Conservation (phyloP, 2,113 vertebrate genomes). For the Diglossa brunneiventris region DNA sequence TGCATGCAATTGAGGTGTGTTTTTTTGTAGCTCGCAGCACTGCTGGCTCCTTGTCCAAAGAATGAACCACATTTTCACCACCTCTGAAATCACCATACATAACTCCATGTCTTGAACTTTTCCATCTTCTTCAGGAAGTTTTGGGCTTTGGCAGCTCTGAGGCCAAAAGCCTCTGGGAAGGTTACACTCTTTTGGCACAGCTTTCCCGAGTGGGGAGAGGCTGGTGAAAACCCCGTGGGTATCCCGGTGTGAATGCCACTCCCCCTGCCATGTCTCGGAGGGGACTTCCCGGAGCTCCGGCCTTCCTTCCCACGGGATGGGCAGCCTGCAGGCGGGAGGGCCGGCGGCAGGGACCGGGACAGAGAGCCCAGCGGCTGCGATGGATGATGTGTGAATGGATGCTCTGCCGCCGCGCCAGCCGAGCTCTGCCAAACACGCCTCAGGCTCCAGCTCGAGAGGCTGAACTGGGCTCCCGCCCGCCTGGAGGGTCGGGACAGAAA, state of each 20-base stretch:
- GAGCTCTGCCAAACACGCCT: not conserved
- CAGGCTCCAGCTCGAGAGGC: accelerated
- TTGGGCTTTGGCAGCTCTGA: not conserved
- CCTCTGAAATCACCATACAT: accelerated
- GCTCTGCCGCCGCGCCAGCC: no score
- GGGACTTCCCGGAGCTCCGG: not conserved
- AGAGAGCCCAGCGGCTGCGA: not conserved
- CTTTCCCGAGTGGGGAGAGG: not conserved
- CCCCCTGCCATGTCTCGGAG: no score
- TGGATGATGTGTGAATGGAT: not conserved
- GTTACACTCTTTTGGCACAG: accelerated
- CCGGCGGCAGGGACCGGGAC: no score
- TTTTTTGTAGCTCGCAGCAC: not conserved
- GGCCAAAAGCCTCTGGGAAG: not conserved
- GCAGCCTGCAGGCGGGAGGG: not conserved
- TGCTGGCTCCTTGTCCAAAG: not conserved
- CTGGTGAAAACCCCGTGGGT: not conserved
- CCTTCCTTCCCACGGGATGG: not conserved
- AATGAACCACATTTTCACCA: accelerated
- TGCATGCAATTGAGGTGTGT: accelerated
- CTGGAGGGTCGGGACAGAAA: not conserved
- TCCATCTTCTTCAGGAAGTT: not conserved
- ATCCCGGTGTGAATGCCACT: accelerated
- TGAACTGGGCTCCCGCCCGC: not conserved
- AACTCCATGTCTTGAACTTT: not conserved